These are phyloP conservation scores for Malthinus flaveolus DNA, from an alignment of 2,888 invertebrate species.

Conservation along the genomic window DNA sequence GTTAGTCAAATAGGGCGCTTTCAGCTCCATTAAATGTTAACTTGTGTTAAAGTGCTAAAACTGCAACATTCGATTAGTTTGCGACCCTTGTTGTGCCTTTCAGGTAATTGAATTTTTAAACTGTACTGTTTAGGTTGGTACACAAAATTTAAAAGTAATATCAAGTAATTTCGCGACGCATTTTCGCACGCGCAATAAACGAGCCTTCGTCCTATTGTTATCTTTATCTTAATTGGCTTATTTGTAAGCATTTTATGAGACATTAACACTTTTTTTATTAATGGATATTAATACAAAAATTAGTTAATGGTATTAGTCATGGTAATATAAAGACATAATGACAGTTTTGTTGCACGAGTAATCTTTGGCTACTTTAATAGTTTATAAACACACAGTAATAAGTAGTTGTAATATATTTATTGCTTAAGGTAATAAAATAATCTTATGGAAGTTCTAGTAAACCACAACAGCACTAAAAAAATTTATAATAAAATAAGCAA, in stretches of 20 bases:
- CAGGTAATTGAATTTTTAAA: too few species aligned
- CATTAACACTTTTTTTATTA: neutral
- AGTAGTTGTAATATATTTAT: slow-evolving; percentile 15
- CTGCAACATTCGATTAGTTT: too few species aligned
- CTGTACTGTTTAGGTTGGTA: too few species aligned
- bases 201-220: too few species aligned
- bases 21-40: too few species aligned
- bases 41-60: too few species aligned
- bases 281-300: neutral
- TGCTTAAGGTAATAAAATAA: neutral
- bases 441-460: slow-evolving; percentile 15
- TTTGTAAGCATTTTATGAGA: neutral
- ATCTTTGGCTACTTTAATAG: too few species aligned
- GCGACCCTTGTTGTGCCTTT: too few species aligned
- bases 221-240: neutral
- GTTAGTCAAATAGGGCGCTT: too few species aligned
- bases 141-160: too few species aligned
- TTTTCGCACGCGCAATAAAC: too few species aligned
- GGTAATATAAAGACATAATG: neutral
- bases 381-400: slow-evolving; percentile 5
- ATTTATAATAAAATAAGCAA: slow-evolving; percentile 9
- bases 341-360: neutral
- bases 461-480: slow-evolving; percentile 9
- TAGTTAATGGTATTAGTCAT: neutral
- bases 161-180: too few species aligned